Evolutionary conservation across 2,113 vertebrate genomes (phyloP), one percentile per base, ranked within the genome.

Genomic region (Percopsis transmontana): DNA sequence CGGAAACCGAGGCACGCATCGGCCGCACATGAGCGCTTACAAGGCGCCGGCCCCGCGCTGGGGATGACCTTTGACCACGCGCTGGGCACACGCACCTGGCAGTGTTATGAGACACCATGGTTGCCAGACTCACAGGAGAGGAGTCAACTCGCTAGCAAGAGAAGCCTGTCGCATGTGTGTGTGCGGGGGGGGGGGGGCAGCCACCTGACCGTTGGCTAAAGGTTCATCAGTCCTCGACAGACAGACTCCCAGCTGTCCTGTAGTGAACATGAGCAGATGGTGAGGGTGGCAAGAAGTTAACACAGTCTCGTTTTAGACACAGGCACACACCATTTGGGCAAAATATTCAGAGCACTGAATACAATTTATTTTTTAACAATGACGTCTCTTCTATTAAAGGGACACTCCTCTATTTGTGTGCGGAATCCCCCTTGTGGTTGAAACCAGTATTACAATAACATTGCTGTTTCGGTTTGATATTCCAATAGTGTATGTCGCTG

Each of bases 221-320:
- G 74, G 44, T 74, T 75, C 68, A 76, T 84, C 72, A 66, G 62
- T 82, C 78, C 60, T 50, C 15, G 12, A 16, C 48, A 76, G 47
- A 69, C 45, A 83, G 53, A 52, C 66, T 58, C 77, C 75, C 85
- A 91, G 84, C 82, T 90, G 89, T 62, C 74, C 69, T 18, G 24
- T 38, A 66, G 66, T 52, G 47, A 75, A 68, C 76, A 74, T 55
- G 57, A 88, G 61, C 86, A 91, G 88, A 88, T 88, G 85, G 85
- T 15, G 20, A 67, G 6, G 58, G 72, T 77, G 71, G 71, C 62
- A 63, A 63, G 71, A 81, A 74, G 52, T 85, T 73, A 86, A 71
- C 58, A 58, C 76, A 5, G 18, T 75, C 80, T 82, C 69, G 75
- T 80, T 74, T 72, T 58, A 66, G 82, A 88, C 38, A 27, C 73